phyloP scores from a whole-genome alignment of 2,888 invertebrate genomes.

The Corbicula japonica region DNA sequence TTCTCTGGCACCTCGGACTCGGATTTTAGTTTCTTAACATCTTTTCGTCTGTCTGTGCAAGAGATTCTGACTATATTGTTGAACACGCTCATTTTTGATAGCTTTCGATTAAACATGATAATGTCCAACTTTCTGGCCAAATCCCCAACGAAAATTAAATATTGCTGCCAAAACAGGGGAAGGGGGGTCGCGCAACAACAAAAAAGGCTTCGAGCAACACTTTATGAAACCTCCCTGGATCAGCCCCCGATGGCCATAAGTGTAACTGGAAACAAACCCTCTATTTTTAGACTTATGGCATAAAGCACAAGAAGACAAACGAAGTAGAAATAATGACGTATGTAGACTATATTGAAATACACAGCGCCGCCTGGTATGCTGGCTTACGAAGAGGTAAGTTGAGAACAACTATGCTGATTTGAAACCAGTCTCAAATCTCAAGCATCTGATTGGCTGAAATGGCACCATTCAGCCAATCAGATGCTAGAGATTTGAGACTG shows the following conservation, averaged over 20 bases:
- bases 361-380: conserved; percentile 96
- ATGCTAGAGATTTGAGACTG: no score
- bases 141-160: background rate
- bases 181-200: background rate
- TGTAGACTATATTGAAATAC: conserved; percentile 97
- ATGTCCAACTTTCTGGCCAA: background rate
- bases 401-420: background rate
- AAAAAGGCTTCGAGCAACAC: background rate
- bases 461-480: no score
- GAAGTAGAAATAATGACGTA: conserved; percentile 99
- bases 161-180: background rate
- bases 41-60: no score
- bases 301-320: conserved; percentile 97
- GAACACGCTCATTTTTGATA: no score
- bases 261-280: background rate
- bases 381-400: conserved; percentile 95
- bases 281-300: conserved; percentile 94
- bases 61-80: no score
- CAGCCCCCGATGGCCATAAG: background rate
- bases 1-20: no score
- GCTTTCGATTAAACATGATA: background rate
- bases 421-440: background rate
- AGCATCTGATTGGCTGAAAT: no score
- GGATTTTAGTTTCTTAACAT: no score
- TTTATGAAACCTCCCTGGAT: background rate